Evolutionary conservation across 2,888 invertebrate genomes (phyloP), one percentile per base, ranked within the genome.

Genomic region (Pollenia griseotomentosa): DNA sequence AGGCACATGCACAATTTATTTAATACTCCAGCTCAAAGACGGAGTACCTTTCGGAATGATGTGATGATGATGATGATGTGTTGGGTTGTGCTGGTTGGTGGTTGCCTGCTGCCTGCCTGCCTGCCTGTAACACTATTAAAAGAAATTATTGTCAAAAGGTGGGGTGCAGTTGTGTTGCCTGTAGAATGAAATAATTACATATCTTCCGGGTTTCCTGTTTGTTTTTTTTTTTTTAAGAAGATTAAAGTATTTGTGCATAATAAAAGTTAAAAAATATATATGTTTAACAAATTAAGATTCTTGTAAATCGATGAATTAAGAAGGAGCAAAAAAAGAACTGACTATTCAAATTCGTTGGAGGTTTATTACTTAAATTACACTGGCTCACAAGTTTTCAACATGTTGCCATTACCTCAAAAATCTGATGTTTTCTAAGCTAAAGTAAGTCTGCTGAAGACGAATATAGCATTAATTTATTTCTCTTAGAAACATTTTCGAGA

Each of bases 1-100:
- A 53, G 80, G 44, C 61, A 71, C 11, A 80, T 71, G 79, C 61
- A 80, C 71, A 80, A 71, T 80, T 80, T 80, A 63, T 80, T 65
- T 33, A n/a, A 48, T 65, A 40, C 48, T 19, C 11, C 12, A 40
- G 8, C 23, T 33, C 33, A 33, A 33, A 33, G 33, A 6, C 4
- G 0, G 6, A 53, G 19, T 33, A 63, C 42, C 33, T 61, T 53
- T 44, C 11, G n/a, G 6, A 16, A 48, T 71, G 42, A 71, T 68
- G 63, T 48, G 40, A 14, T 23, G 44, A 16, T 68, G 16, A 65
- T 65, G 65, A 19, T 63, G 75, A 9, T 44, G 75, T 53, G 42
- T 42, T 48, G 63, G 40, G 57, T 66, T 65, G 19, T 65, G 44
- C 12, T 77, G 75, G 44, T 33, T 53, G 65, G 3, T 70, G 51